phyloP scores from a whole-genome alignment of 2,888 invertebrate genomes.

The Eueremaeus valkanovi region DNA sequence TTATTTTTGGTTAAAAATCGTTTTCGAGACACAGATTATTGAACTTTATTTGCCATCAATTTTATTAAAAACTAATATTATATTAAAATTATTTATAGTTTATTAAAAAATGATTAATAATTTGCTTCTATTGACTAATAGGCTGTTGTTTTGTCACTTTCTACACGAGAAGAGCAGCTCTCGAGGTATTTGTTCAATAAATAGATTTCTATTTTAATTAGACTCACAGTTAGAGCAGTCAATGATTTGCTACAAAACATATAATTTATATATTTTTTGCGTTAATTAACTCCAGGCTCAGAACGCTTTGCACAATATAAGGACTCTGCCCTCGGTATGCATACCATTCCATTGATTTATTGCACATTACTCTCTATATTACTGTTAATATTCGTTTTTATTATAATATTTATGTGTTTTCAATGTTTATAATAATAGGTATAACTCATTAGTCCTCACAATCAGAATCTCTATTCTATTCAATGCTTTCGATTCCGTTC shows the following conservation, averaged over 20 bases:
- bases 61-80: neutral
- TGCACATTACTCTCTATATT: neutral
- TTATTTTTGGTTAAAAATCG: neutral
- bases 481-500: too few species aligned
- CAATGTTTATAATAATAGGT: neutral
- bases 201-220: neutral
- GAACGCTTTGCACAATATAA: conserved; percentile 98
- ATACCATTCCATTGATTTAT: neutral
- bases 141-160: conserved; percentile 99
- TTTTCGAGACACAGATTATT: neutral
- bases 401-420: neutral
- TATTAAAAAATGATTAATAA: too few species aligned
- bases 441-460: neutral
- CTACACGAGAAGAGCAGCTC: conserved; percentile 94
- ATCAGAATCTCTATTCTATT: neutral
- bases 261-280: neutral
- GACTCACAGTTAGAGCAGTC: neutral
- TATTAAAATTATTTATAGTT: too few species aligned
- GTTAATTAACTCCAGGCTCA: conserved; percentile 66
- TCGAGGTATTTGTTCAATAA: conserved; percentile 58
- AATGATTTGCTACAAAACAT: neutral
- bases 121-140: conserved; percentile 59
- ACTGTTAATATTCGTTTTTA: too few species aligned
- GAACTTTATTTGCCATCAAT: neutral
- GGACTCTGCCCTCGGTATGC: conserved; percentile 97